phyloP scores from a whole-genome alignment of 2,888 invertebrate species.

The Odontomyia ornata region DNA sequence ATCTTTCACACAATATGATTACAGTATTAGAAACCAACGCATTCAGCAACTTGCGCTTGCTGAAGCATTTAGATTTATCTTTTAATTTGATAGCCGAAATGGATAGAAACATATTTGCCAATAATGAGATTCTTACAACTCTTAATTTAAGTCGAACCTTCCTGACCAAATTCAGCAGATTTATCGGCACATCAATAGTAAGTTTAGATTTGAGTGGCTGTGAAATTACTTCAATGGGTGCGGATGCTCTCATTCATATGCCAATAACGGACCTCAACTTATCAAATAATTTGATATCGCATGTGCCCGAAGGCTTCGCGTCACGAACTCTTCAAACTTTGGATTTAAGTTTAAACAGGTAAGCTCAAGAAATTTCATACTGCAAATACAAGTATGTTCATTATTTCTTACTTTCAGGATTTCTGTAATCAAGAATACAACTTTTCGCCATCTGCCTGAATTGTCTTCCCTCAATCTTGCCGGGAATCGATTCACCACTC shows the following conservation, averaged over 20 bases:
- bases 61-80: constrained; percentile 74
- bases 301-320: constrained; percentile 70
- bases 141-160: constrained; percentile 75
- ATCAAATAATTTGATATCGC: constrained; percentile 72
- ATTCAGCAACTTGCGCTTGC: constrained; percentile 68
- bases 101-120: constrained; percentile 69
- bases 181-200: constrained; percentile 69
- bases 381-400: too few species aligned
- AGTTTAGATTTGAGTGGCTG: constrained; percentile 72
- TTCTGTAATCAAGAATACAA: constrained; percentile 69
- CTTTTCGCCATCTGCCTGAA: constrained; percentile 71
- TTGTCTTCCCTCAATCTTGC: constrained; percentile 71
- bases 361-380: constrained; percentile 30
- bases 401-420: constrained; percentile 67
- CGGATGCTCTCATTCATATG: constrained; percentile 69
- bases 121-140: constrained; percentile 69
- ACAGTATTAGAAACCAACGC: constrained; percentile 69
- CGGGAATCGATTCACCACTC: constrained; percentile 75
- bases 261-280: constrained; percentile 71
- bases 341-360: constrained; percentile 65
- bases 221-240: constrained; percentile 70
- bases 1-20: constrained; percentile 74
- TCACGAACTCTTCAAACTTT: constrained; percentile 71
- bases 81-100: constrained; percentile 73
- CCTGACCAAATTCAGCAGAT: constrained; percentile 68